Evolutionary conservation across 1,140 invertebrate species (phyloP), one percentile per base, ranked within the genome.

Genomic region (Musca domestica): DNA sequence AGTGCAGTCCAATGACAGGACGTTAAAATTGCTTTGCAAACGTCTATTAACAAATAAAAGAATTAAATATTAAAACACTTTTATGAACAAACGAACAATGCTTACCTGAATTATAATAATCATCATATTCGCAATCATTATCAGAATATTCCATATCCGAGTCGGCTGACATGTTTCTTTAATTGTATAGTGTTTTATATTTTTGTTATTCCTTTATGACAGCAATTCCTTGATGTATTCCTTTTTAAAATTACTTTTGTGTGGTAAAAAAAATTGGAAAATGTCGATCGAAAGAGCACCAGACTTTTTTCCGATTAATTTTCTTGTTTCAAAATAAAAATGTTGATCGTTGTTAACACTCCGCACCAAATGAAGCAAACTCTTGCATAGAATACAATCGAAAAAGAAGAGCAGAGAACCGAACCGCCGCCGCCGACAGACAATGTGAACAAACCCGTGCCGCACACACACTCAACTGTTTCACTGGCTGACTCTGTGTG

Each of bases 111-210:
- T 73, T 71, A 25, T 73, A 73, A 56, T 73, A 73, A 66, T 73
- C 72, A 20, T 73, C 72, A 27, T 73, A 73, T 69, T 73, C 72
- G 20, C 72, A 70, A 52, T 73, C 72, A 54, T 73, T 73, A 54
- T 71, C 72, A 15, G 72, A 73, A 66, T 73, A 73, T 64, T 73
- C 72, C 72, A 73, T 73, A 61, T 73, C 72, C n/a, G 72, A 73
- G 34, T 72, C 71, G 63, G 66, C 69, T 61, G 71, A 72, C 71
- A 72, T 72, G 27, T 61, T 63, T 30, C 30, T 17, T 56, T 12
- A 20, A 51, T 51, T 51, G 10, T 41, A 41, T 51, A n/a, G 47
- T 49, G 10, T 1, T 51, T 51, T 19, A 19, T 51, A 4, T 51
- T 51, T 17, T 19, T 20, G 19, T 51, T 19, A 51, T 49, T 19